Base-by-base conservation (phyloP, 2,888 invertebrate genomes). In the Eledona agricola region DNA sequence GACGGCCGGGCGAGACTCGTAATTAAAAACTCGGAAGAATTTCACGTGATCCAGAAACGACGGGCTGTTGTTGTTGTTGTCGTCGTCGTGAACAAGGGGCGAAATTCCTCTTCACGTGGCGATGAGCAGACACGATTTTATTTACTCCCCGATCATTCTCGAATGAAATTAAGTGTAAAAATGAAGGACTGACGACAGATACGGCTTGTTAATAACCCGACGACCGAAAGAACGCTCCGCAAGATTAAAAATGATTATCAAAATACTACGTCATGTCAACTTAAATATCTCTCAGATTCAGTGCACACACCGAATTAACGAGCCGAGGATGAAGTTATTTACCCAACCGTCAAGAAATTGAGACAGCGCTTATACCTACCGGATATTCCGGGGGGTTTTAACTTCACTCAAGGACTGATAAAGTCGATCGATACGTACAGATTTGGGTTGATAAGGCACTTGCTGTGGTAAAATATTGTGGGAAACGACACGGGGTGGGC, bases 201-300 rank as follows among this genome's bases (percentile, higher is more conserved):
- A 42, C 57, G 52, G 50, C 62, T 56, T 55, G 58, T 62, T 58
- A 57, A 57, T 59, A 54, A 56, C 51, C 53, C 59, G 54, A 26
- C 58, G 57, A 56, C 55, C 59, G 58, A 61, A 62, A 58, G 55
- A 53, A 50, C 55, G 58, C 60, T 55, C 53, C 57, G 53, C 53
- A 51, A 60, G 62, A 62, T 64, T 66, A 66, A 65, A 58, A 66
- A 60, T 64, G 66, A 69, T 69, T 69, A 69, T 66, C 67, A 65
- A 68, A 69, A 68, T 69, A 69, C 69, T 69, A 66, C 62, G 67
- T 69, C 69, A 69, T 65, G 69, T 68, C 69, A 58, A 51, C 57
- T 59, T 50, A 28, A 59, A 64, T 69, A 58, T 57, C 59, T 53
- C 60, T 69, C 69, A 64, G 20, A 52, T 47, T 43, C 55, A 43